Percentiles rank a stretch among this genome's conserved stretches.
phyloP scores from a whole-genome alignment of 2,797 vertebrate genomes.

The Sebastes hubbsi region DNA sequence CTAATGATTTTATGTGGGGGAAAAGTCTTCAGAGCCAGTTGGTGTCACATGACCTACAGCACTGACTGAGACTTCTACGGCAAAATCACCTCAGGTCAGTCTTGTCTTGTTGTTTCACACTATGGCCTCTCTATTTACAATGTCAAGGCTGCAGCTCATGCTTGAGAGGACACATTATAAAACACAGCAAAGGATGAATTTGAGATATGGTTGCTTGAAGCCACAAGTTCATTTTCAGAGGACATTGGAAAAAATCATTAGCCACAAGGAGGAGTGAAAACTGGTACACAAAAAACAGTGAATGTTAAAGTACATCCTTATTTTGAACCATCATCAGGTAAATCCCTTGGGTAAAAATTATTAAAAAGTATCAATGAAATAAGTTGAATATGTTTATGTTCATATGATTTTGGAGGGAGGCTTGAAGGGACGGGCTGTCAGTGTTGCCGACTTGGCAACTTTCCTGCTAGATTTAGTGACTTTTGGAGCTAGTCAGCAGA shows the following conservation, averaged over 20 bases:
- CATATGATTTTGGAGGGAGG: no score
- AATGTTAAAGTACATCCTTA: background rate
- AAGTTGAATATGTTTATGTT: background rate
- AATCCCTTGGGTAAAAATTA: background rate
- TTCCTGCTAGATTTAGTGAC: no score
- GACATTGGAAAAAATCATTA: background rate
- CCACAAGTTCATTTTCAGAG: background rate
- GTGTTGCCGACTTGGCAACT: no score
- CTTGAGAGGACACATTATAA: background rate
- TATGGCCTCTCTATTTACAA: background rate
- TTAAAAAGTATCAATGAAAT: background rate
- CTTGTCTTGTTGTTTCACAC: background rate
- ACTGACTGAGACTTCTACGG: background rate
- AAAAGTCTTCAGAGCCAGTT: background rate
- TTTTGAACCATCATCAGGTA: background rate
- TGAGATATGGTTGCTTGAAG: no score
- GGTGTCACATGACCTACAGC: background rate
- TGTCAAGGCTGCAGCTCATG: background rate
- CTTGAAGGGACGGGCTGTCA: no score
- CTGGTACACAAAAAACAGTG: background rate
- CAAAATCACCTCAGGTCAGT: background rate
- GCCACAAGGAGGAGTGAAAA: background rate
- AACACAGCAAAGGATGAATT: background rate
- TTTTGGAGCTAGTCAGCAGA: no score
- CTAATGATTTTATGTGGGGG: background rate